These are phyloP conservation scores for Porites lutea DNA, from an alignment of 64 coral and sea anemone genomes.

Conservation along the genomic window DNA sequence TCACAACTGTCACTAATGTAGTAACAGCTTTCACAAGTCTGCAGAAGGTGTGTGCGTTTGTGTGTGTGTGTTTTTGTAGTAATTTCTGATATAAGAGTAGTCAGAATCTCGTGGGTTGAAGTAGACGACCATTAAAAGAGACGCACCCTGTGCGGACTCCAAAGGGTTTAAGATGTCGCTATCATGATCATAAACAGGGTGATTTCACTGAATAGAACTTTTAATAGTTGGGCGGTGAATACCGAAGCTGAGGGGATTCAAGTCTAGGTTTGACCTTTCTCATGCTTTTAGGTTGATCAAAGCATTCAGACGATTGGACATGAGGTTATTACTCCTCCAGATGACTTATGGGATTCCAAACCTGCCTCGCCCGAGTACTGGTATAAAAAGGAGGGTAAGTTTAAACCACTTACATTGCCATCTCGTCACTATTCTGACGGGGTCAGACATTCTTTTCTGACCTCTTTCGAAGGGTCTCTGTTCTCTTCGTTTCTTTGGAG, in stretches of 20 bases:
- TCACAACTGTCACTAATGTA: constrained; percentile 67
- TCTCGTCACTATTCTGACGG: no score
- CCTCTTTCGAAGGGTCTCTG: no score
- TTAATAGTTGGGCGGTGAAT: no score
- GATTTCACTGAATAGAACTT: no score
- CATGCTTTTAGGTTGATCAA: constrained; percentile 56
- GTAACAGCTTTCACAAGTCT: constrained; percentile 75
- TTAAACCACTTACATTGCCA: background rate
- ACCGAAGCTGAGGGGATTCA: background rate
- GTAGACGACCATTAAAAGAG: no score
- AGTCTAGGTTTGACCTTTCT: background rate
- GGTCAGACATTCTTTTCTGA: background rate
- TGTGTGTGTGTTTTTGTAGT: no score
- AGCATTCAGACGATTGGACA: constrained; percentile 65
- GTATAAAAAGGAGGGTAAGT: constrained; percentile 83
- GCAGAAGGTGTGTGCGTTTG: constrained; percentile 65
- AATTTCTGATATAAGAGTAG: no score
- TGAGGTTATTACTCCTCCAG: constrained; percentile 41
- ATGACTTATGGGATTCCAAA: constrained; percentile 83
- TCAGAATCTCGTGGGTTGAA: no score
- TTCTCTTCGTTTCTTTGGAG: no score
- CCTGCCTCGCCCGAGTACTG: constrained; percentile 70
- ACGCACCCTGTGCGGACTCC: no score
- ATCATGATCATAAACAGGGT: no score
- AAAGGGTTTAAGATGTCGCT: no score